Evolutionary conservation across 1,140 invertebrate species (phyloP).

Genomic region (Diuraphis noxia): DNA sequence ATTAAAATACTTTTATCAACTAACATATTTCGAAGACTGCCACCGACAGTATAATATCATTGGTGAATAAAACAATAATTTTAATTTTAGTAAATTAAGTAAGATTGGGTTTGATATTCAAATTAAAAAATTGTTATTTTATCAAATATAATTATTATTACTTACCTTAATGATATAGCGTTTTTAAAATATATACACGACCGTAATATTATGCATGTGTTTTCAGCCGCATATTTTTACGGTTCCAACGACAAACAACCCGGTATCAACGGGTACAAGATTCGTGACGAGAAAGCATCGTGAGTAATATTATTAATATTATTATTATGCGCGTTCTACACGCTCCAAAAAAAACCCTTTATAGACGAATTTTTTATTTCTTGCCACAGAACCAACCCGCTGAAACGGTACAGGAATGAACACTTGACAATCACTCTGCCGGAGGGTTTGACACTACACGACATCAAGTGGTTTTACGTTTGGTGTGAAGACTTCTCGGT

Average conservation of each 20-base stretch:
- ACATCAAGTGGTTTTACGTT: constrained; percentile 84
- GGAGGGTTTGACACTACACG: constrained; percentile 79
- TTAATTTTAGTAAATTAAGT: background rate
- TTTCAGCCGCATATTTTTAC: constrained; percentile 84
- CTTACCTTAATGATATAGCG: background rate
- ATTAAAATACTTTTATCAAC: background rate
- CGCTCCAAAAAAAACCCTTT: background rate
- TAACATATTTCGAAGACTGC: background rate
- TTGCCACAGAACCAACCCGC: constrained; percentile 66
- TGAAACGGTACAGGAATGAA: constrained; percentile 77
- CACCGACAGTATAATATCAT: background rate
- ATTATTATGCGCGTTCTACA: background rate
- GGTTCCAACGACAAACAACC: constrained; percentile 72
- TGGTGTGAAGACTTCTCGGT: constrained; percentile 89
- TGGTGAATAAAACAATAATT: background rate
- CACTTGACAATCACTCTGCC: constrained; percentile 82
- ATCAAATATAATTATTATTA: background rate
- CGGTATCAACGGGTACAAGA: constrained; percentile 70
- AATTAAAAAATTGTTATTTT: background rate
- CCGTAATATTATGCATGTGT: background rate
- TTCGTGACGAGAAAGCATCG: constrained; percentile 78
- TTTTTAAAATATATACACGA: background rate
- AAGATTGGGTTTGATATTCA: background rate
- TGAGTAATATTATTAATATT: constrained; percentile 59
- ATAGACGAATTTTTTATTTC: constrained; percentile 28